phyloP scores from a whole-genome alignment of 2,113 vertebrate species.

The Aphyosemion australe region DNA sequence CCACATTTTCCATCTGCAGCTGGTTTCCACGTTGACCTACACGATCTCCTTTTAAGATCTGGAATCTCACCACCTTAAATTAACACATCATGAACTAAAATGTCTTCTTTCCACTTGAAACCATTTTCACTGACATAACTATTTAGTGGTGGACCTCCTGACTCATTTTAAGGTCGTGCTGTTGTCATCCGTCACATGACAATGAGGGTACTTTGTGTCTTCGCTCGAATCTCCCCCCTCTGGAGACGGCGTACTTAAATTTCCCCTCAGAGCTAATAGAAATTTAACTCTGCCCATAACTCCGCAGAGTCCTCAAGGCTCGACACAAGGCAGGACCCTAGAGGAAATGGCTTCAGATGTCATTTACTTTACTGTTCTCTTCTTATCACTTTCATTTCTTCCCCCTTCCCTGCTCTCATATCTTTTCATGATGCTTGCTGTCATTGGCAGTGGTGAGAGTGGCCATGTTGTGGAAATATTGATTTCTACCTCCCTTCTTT shows the following conservation, averaged over 20 bases:
- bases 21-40: slow-evolving; percentile 31
- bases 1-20: slow-evolving; percentile 38
- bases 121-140: slow-evolving; percentile 59
- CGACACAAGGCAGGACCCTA: slow-evolving; percentile 64
- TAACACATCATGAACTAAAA: slow-evolving; percentile 55
- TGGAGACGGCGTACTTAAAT: slow-evolving; percentile 75
- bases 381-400: slow-evolving; percentile 84
- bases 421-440: slow-evolving; percentile 85
- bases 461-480: slow-evolving; percentile 78
- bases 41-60: slow-evolving; percentile 39
- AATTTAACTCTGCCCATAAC: slow-evolving; percentile 81
- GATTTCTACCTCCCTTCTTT: slow-evolving; percentile 63
- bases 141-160: slow-evolving; percentile 55
- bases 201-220: slow-evolving; percentile 69
- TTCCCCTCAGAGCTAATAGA: slow-evolving; percentile 78
- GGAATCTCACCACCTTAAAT: slow-evolving; percentile 38
- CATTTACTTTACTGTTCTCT: slow-evolving; percentile 84
- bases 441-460: slow-evolving; percentile 79
- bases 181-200: slow-evolving; percentile 73
- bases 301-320: slow-evolving; percentile 71
- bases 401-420: slow-evolving; percentile 75
- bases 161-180: slow-evolving; percentile 64
- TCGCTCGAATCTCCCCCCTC: slow-evolving; percentile 59
- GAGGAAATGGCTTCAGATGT: slow-evolving; percentile 83
- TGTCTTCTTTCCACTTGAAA: slow-evolving; percentile 50